Base-by-base conservation (phyloP, 2,888 invertebrate species). In the Tetheella fluctuosa region DNA sequence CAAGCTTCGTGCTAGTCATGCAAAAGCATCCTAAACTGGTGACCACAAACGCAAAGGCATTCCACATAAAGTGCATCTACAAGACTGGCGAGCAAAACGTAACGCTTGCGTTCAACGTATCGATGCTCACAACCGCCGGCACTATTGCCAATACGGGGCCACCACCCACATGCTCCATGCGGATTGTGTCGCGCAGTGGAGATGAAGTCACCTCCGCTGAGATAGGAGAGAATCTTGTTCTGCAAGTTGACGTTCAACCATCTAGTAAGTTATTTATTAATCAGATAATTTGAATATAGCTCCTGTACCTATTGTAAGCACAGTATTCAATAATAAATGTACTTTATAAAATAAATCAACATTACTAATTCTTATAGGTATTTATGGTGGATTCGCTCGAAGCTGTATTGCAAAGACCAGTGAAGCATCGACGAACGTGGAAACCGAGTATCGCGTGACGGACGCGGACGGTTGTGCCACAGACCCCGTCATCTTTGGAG, bases 11-110 rank as follows among this genome's bases (percentile, higher is more conserved):
- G 1, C 94, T 99, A 53, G 98, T 99, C 25, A 97, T 99, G 82
- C 99, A 99, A 85, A 98, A 98, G 90, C 99, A 99, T 95, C 98
- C 98, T 0, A 98, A 98, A 93, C 94, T 99, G 59, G 96, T 99
- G 58, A 99, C 99, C 0, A 97, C 97, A 84, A 97, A 97, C 80
- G 98, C 99, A 6, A 98, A 98, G 86, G 98, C 99, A 1, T 99
- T 98, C 93, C 98, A 98, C 88, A 98, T 99, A 68, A 97, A 97
- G 85, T 99, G 99, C 85, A 96, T 98, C 60, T 99, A 99, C 85
- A 97, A 98, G 86, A 98, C 98, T 0, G 98, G 98, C 64, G 98
- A 98, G 85, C 97, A 97, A 86, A 98, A 97, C 73, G 97, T 98
- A 0, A 98, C 97, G 0, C 93, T 98, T 42, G 98, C 98, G 52